Evolutionary conservation across 2,797 vertebrate genomes (phyloP).

Genomic region (Cyprinodon diabolis): DNA sequence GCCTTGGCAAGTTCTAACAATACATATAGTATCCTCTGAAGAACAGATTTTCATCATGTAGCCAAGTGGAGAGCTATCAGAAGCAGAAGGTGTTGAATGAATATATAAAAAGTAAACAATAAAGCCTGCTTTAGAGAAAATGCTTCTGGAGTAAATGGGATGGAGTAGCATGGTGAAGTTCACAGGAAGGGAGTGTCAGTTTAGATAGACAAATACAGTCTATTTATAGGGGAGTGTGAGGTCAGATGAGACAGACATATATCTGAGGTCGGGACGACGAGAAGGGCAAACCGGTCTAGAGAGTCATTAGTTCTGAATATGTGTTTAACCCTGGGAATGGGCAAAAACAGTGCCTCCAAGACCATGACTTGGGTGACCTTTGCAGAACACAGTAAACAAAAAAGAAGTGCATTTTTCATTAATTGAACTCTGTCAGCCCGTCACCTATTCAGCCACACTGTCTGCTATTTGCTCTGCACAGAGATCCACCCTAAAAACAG

Average conservation of each 20-base stretch:
- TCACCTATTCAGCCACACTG: conserved; percentile 85
- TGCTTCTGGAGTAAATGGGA: conserved; percentile 35
- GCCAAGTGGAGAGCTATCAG: conserved; percentile 70
- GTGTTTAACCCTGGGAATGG: conserved; percentile 96
- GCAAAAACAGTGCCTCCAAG: conserved; percentile 89
- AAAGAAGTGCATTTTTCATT: conserved; percentile 89
- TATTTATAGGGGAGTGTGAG: conserved; percentile 89
- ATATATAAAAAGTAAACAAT: conserved; percentile 59
- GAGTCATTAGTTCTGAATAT: conserved; percentile 96
- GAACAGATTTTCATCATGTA: conserved; percentile 76
- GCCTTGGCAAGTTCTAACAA: conserved; percentile 83
- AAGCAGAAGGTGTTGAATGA: conserved; percentile 68
- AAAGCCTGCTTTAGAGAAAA: conserved; percentile 30
- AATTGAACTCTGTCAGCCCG: conserved; percentile 86
- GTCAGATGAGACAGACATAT: conserved; percentile 91
- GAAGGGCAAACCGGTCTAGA: conserved; percentile 70
- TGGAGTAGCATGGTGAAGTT: conserved; percentile 41
- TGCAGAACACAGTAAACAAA: conserved; percentile 92
- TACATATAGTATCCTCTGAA: conserved; percentile 81
- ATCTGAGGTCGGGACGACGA: conserved; percentile 84
- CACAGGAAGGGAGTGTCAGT: conserved; percentile 52
- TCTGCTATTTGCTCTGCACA: conserved; percentile 89
- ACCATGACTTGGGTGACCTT: conserved; percentile 92
- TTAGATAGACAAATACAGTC: conserved; percentile 76
- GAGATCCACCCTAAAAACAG: conserved; percentile 85